Base-by-base conservation (phyloP, 2,797 vertebrate species). In the Oreochromis grahami region DNA sequence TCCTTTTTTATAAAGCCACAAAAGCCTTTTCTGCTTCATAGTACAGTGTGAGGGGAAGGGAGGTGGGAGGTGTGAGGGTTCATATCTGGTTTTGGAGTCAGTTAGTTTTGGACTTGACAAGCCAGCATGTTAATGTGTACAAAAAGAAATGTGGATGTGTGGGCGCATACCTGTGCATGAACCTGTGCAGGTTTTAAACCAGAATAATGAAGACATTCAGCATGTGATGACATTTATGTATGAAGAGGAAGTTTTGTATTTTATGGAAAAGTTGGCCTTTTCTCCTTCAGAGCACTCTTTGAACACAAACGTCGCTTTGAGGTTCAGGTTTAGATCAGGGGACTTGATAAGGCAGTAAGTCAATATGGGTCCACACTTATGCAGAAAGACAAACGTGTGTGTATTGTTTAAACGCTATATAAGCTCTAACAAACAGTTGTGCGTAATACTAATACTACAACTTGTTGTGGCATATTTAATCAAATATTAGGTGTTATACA, bases 391-490 rank as follows among this genome's bases (percentile, higher is more conserved):
- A 26, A 63, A 63, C 4, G 17, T 63, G 58, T 13, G 58, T 63
- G 32, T n/a, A 36, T 36, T 63, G 58, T 63, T 63, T 36, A n/a
- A 60, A 63, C 0, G 0, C 19, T 36, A 13, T 8, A n/a, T 63
- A 63, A 63, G 58, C 58, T 63, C 0, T 36, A 3, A 63, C 32
- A 63, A 63, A 17, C 32, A 36, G 32, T 63, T 13, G 26, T 36
- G 32, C 6, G 1, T 63, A 36, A 1, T n/a, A 3, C 58, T 63
- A 63, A 36, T 5, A 13, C 17, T 63, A 63, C 58, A 36, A 65
- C 60, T 65, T 65, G 34, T n/a, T 65, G 34, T 38, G 34, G 34
- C 34, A 38, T 65, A 38, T 65, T 65, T 65, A 65, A 38, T 15
- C 13, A 70, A 43, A 70, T 43, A 45, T 15, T 43, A 4, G 38